phyloP scores from a whole-genome alignment of 2,888 invertebrate species.

The Aradus depressus region DNA sequence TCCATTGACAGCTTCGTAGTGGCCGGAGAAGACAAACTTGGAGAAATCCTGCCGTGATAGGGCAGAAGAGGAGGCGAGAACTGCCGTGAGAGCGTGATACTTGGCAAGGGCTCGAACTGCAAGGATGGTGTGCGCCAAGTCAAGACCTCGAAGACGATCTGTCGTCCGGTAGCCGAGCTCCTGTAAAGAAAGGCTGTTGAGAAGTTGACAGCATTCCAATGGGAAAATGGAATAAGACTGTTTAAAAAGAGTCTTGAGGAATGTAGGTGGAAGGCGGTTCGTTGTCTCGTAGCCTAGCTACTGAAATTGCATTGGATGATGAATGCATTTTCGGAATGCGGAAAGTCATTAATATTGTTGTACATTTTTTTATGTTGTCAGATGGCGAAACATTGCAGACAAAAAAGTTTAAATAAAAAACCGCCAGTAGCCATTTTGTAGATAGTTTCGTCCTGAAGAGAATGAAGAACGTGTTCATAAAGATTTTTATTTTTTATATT shows the following conservation, averaged over 20 bases:
- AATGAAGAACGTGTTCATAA: too few species aligned
- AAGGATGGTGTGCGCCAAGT: conserved; percentile 15
- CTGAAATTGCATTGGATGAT: too few species aligned
- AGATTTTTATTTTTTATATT: too few species aligned
- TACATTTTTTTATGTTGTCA: too few species aligned
- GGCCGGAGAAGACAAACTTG: conserved; percentile 18
- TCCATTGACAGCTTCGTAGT: conserved; percentile 10
- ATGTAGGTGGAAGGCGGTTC: not conserved
- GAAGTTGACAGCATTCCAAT: too few species aligned
- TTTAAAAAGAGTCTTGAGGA: conserved; percentile 1
- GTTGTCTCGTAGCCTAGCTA: not conserved
- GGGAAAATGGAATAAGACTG: not conserved
- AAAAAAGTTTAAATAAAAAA: too few species aligned
- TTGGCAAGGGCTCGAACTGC: conserved; percentile 7
- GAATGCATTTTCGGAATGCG: too few species aligned
- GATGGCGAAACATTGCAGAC: too few species aligned
- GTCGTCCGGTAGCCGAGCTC: conserved; percentile 13
- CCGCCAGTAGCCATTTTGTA: too few species aligned
- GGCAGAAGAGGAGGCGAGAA: not conserved
- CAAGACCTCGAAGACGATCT: conserved; percentile 14
- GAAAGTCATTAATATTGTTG: too few species aligned
- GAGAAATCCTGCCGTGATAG: conserved; percentile 10
- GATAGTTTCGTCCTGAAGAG: too few species aligned
- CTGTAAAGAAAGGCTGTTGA: too few species aligned
- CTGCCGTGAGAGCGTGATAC: conserved; percentile 18